Percentiles rank a stretch among this genome's conserved stretches.
Evolutionary conservation across 2,797 vertebrate genomes (phyloP).

Genomic region (Oreochromis mossambicus): DNA sequence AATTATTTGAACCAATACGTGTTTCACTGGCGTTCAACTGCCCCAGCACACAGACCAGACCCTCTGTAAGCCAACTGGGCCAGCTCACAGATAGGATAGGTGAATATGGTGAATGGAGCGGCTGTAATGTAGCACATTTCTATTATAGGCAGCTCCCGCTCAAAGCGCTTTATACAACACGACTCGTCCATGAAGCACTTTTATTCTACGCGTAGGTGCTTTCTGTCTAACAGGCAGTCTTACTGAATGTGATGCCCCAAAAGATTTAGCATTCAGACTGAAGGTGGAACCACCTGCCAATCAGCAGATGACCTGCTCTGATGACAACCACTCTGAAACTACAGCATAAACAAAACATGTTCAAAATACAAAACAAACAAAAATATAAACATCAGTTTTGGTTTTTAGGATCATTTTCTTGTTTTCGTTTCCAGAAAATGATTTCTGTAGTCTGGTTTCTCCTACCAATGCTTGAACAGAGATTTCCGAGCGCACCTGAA

Average conservation of each 20-base stretch:
- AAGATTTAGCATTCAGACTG: not conserved
- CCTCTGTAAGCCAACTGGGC: not conserved
- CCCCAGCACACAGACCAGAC: not conserved
- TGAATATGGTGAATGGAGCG: not conserved
- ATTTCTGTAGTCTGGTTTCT: not conserved
- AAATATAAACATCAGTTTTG: not conserved
- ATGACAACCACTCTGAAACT: not conserved
- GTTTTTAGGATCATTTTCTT: not conserved
- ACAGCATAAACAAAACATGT: not conserved
- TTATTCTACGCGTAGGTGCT: not conserved
- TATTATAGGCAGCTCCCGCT: not conserved
- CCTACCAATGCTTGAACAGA: fast-evolving
- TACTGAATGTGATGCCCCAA: not conserved
- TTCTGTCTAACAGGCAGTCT: not conserved
- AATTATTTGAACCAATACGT: not conserved
- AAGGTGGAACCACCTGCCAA: not conserved
- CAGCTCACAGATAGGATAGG: not conserved
- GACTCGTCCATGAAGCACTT: fast-evolving
- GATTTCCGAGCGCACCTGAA: not conserved
- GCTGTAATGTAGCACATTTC: not conserved
- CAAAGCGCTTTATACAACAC: not conserved
- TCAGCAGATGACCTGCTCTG: not conserved
- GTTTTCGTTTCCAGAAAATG: not conserved
- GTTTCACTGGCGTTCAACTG: not conserved
- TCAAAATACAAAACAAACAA: not conserved